Evolutionary conservation across 2,797 vertebrate species (phyloP).

Genomic region (Diglossa cyanea): DNA sequence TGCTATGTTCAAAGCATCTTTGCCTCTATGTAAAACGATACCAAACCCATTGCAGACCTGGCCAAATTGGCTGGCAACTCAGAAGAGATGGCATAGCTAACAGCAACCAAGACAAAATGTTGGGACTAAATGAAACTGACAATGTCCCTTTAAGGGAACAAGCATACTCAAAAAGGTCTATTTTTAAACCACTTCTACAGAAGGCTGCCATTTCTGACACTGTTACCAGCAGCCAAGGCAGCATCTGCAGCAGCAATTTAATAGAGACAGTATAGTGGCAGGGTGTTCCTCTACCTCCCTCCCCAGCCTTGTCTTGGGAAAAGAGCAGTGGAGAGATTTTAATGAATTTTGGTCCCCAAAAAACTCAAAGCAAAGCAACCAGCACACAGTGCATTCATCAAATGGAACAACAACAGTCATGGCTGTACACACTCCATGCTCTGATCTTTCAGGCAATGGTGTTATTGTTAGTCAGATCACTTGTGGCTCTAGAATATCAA

Average conservation of each 20-base stretch:
- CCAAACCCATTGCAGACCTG: neutral
- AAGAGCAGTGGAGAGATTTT: neutral
- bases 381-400: neutral
- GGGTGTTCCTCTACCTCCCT: neutral
- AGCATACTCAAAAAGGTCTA: slow-evolving; percentile 26
- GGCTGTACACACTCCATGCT: neutral
- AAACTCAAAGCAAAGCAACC: neutral
- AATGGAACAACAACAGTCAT: neutral
- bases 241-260: neutral
- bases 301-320: neutral
- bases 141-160: slow-evolving; percentile 29
- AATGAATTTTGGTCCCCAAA: neutral
- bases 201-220: slow-evolving; percentile 30
- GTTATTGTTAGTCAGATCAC: neutral
- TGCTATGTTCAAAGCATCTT: neutral
- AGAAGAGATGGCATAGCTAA: slow-evolving; percentile 2
- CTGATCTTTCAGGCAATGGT: neutral
- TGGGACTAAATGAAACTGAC: slow-evolving; percentile 35
- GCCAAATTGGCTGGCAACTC: neutral
- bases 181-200: slow-evolving; percentile 48
- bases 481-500: neutral
- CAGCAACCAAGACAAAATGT: neutral
- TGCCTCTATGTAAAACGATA: neutral
- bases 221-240: slow-evolving; percentile 29
- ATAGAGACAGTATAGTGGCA: neutral